Evolutionary conservation across 2,888 invertebrate species (phyloP).

Genomic region (Didymodactylos carnosus): DNA sequence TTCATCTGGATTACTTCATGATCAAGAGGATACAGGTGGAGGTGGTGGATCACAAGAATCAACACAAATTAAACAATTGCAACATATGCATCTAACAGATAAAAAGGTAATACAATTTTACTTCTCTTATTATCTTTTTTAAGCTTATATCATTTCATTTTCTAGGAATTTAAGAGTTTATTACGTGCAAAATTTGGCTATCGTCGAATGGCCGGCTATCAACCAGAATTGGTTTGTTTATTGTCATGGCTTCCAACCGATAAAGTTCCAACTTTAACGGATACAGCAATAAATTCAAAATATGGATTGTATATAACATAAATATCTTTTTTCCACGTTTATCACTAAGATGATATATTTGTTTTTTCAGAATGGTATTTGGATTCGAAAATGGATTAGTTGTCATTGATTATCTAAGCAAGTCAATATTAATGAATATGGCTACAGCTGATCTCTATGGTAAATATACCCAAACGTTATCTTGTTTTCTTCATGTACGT

Average conservation of each 20-base stretch:
- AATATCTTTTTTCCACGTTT: background rate
- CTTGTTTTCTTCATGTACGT: background rate
- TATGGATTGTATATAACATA: constrained; percentile 80
- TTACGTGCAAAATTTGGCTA: constrained; percentile 12
- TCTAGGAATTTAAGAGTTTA: constrained; percentile 10
- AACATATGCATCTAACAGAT: background rate
- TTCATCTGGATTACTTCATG: background rate
- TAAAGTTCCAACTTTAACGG: constrained; percentile 62
- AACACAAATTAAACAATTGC: too few relatives aligned
- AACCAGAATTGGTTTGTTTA: constrained; percentile 78
- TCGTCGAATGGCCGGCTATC: constrained; percentile 71
- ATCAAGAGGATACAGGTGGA: background rate
- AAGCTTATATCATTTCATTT: too few relatives aligned
- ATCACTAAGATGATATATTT: background rate
- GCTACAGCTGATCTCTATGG: constrained; percentile 2
- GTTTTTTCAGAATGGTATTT: constrained; percentile 1
- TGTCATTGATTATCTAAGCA: constrained; percentile 4
- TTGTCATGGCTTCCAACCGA: constrained; percentile 56
- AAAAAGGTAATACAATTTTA: background rate
- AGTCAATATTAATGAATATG: constrained; percentile 1
- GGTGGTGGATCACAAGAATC: too few relatives aligned
- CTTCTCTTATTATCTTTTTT: too few relatives aligned
- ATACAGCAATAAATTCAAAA: constrained; percentile 77
- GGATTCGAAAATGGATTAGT: constrained; percentile 11
- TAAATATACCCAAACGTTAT: background rate